phyloP scores from a whole-genome alignment of 2,888 invertebrate genomes.

The Tridacna crocea region DNA sequence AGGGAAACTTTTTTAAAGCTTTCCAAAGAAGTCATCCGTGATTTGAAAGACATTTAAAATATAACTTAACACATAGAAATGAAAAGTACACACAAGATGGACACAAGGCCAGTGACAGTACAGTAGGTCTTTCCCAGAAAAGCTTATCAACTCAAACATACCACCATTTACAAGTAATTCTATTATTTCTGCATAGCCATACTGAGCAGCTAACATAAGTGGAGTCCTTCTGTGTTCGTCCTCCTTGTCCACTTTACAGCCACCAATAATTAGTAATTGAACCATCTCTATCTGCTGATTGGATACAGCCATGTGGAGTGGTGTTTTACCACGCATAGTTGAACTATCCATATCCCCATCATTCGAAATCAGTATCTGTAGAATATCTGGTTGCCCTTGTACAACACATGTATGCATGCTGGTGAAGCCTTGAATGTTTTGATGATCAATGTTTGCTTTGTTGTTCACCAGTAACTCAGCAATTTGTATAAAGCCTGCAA shows the following conservation, averaged over 20 bases:
- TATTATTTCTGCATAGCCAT: slow-evolving; percentile 71
- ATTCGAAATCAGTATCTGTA: slow-evolving; percentile 64
- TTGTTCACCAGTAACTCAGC: slow-evolving; percentile 74
- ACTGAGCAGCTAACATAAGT: slow-evolving; percentile 74
- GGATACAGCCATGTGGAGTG: slow-evolving; percentile 72
- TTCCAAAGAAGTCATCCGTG: too few relatives aligned
- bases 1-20: too few relatives aligned
- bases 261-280: slow-evolving; percentile 68
- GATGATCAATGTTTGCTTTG: slow-evolving; percentile 75
- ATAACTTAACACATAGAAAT: too few relatives aligned
- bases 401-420: slow-evolving; percentile 78
- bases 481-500: slow-evolving; percentile 65
- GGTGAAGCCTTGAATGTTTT: slow-evolving; percentile 77
- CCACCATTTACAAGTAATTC: slow-evolving; percentile 73
- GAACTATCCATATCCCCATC: slow-evolving; percentile 70
- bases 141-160: slow-evolving; percentile 26
- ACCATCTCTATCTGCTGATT: slow-evolving; percentile 68
- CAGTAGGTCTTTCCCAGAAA: too few relatives aligned
- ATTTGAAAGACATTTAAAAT: too few relatives aligned
- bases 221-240: slow-evolving; percentile 74
- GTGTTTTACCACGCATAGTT: slow-evolving; percentile 72
- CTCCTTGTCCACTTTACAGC: slow-evolving; percentile 70
- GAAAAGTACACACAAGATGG: too few relatives aligned
- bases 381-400: slow-evolving; percentile 68
- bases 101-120: too few relatives aligned